A percentile compares a stretch with the other conserved stretches of the same genome.
phyloP scores from a whole-genome alignment of 2,113 vertebrate species.

The Anthoscopus minutus region DNA sequence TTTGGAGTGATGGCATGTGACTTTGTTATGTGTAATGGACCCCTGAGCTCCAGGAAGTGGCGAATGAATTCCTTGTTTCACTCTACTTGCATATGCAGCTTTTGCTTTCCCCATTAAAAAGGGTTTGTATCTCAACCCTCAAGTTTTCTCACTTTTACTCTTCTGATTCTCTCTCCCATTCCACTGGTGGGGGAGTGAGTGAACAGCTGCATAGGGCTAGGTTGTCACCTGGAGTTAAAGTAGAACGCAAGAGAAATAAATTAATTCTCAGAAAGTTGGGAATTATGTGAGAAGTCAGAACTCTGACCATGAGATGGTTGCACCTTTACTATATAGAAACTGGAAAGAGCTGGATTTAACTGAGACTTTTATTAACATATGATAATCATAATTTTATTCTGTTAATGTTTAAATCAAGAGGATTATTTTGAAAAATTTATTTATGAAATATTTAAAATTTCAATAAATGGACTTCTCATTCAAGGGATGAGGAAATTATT shows the following conservation, averaged over 20 bases:
- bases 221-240: background rate
- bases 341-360: background rate
- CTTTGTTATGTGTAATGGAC: background rate
- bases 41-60: background rate
- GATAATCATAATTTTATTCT: background rate
- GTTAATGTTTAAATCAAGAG: background rate
- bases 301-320: background rate
- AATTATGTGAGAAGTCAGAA: background rate
- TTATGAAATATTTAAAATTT: background rate
- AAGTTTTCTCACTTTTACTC: background rate
- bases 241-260: background rate
- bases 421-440: background rate
- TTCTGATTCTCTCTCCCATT: background rate
- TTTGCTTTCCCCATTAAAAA: background rate
- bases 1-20: background rate
- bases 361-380: background rate
- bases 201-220: rapidly evolving
- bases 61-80: background rate
- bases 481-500: background rate
- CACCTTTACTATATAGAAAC: background rate
- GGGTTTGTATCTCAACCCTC: background rate
- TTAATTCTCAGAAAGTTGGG: background rate
- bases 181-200: rapidly evolving
- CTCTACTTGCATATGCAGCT: background rate
- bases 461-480: background rate